These are phyloP conservation scores for Dasyornis broadbenti DNA, from an alignment of 2,113 vertebrate species.

Conservation along the genomic window DNA sequence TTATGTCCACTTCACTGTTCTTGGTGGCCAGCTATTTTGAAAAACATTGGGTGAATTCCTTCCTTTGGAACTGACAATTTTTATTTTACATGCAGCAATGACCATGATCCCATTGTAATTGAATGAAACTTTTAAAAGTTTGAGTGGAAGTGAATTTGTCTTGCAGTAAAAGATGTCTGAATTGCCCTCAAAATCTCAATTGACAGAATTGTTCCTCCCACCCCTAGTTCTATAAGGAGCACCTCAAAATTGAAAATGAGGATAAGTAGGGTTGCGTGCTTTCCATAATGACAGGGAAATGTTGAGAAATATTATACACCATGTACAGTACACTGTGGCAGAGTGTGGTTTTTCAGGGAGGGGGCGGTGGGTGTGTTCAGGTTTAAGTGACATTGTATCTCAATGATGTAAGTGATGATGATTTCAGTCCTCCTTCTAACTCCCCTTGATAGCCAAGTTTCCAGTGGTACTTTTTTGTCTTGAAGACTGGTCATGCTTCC, in stretches of 20 bases:
- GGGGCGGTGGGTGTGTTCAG: neutral
- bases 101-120: neutral
- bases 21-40: neutral
- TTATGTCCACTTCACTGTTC: neutral
- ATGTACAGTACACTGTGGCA: neutral
- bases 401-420: neutral
- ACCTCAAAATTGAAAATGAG: neutral
- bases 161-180: neutral
- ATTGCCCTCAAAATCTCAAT: neutral
- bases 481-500: neutral
- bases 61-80: neutral
- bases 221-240: neutral
- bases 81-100: neutral
- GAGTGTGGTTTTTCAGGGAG: neutral
- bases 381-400: neutral
- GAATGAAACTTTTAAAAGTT: neutral
- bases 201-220: neutral
- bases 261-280: neutral
- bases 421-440: neutral
- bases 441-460: neutral
- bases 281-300: neutral
- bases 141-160: neutral
- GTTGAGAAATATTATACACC: neutral
- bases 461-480: neutral
- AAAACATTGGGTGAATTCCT: neutral